phyloP scores from a whole-genome alignment of 2,113 vertebrate species.

The Vidua chalybeata region DNA sequence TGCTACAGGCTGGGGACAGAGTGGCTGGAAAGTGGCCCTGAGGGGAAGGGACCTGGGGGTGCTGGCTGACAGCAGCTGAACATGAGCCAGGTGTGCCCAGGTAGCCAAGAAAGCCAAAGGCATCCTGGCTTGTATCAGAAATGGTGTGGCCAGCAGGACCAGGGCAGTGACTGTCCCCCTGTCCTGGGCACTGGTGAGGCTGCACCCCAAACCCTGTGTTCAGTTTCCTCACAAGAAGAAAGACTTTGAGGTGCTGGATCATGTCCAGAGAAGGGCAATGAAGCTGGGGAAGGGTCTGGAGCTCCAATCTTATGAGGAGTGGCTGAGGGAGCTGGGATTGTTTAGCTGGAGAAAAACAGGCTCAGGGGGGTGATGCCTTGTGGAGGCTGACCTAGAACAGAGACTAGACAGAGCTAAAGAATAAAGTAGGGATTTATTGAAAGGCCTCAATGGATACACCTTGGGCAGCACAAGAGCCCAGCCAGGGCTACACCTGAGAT shows the following conservation, averaged over 20 bases:
- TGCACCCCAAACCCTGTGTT: neutral
- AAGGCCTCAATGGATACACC: accelerated
- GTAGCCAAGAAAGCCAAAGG: neutral
- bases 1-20: neutral
- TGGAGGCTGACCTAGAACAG: neutral
- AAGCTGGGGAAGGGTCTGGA: neutral
- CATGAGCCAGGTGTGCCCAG: neutral
- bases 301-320: neutral
- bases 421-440: neutral
- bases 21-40: neutral
- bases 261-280: neutral
- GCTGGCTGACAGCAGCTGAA: neutral
- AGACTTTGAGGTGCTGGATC: neutral
- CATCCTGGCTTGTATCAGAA: neutral
- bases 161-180: neutral
- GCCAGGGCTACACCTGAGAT: neutral
- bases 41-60: neutral
- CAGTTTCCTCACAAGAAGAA: neutral
- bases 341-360: neutral
- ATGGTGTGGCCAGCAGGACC: neutral
- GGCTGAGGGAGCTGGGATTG: neutral
- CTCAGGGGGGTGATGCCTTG: neutral
- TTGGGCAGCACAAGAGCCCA: neutral
- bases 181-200: neutral
- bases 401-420: neutral